These are phyloP conservation scores for Smithornis capensis DNA, from an alignment of 2,113 vertebrate species.

Conservation along the genomic window DNA sequence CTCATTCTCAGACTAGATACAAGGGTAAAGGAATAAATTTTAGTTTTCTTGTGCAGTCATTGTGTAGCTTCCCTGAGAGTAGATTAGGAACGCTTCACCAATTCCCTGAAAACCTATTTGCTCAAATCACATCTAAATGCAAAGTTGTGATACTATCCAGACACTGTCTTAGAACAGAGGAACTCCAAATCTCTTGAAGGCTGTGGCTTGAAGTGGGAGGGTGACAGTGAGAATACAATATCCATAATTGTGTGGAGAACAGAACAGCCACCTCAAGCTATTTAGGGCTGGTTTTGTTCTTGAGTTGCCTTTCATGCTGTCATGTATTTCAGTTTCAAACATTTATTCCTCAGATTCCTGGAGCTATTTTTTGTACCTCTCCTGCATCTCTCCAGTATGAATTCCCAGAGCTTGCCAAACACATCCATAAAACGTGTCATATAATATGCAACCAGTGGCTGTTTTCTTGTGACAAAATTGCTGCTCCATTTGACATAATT, in stretches of 20 bases:
- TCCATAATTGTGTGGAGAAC: not conserved
- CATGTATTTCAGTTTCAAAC: not conserved
- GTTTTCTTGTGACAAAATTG: not conserved
- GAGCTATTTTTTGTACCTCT: not conserved
- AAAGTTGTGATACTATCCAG: not conserved
- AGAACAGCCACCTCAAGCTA: not conserved
- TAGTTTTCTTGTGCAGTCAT: not conserved
- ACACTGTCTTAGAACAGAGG: not conserved
- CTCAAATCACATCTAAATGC: conserved; percentile 1
- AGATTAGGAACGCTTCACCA: not conserved
- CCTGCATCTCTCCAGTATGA: not conserved
- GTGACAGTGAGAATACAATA: not conserved
- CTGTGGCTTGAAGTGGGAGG: not conserved
- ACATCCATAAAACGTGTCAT: not conserved
- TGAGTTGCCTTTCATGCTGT: not conserved
- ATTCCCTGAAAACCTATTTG: not conserved
- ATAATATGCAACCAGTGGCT: not conserved
- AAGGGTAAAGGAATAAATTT: not conserved
- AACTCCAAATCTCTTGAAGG: not conserved
- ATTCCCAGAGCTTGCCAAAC: not conserved
- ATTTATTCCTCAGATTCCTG: not conserved
- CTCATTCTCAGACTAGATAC: not conserved
- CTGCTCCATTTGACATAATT: not conserved
- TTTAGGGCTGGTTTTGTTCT: not conserved
- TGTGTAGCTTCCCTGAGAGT: not conserved